Percentiles rank a stretch among this genome's conserved stretches.
These are phyloP conservation scores for Recurvirostra avosetta DNA, from an alignment of 2,113 vertebrate genomes.

Conservation along the genomic window DNA sequence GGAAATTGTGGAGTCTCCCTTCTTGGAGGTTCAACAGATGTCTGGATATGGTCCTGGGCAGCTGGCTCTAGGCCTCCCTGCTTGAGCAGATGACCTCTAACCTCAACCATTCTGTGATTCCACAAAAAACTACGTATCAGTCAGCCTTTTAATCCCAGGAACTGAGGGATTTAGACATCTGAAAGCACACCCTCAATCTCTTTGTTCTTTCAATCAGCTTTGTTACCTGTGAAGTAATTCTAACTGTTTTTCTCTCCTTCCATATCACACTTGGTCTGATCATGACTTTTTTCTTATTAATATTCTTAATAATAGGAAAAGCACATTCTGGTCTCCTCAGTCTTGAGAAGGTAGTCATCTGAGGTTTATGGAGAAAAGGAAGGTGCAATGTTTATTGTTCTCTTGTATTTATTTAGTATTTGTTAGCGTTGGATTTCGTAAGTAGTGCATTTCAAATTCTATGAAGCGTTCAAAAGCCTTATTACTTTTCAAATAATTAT, in stretches of 20 bases:
- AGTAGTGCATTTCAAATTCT: neutral
- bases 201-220: neutral
- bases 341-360: neutral
- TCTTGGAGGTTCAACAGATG: neutral
- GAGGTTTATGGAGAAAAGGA: neutral
- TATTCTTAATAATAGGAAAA: neutral
- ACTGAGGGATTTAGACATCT: neutral
- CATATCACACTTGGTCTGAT: neutral
- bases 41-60: neutral
- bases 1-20: neutral
- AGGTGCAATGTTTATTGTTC: neutral
- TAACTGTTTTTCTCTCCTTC: neutral
- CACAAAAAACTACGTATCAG: neutral
- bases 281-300: neutral
- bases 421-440: neutral
- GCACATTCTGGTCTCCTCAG: neutral
- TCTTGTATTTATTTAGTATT: neutral
- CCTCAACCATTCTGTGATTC: neutral
- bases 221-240: neutral
- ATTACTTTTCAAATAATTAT: neutral
- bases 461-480: neutral
- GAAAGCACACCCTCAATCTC: neutral
- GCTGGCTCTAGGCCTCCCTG: neutral
- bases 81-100: neutral
- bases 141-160: neutral